A percentile compares a stretch with the other conserved stretches of the same genome.
phyloP scores from a whole-genome alignment of 1,140 invertebrate genomes.

The Lordiphosa stackelbergi region DNA sequence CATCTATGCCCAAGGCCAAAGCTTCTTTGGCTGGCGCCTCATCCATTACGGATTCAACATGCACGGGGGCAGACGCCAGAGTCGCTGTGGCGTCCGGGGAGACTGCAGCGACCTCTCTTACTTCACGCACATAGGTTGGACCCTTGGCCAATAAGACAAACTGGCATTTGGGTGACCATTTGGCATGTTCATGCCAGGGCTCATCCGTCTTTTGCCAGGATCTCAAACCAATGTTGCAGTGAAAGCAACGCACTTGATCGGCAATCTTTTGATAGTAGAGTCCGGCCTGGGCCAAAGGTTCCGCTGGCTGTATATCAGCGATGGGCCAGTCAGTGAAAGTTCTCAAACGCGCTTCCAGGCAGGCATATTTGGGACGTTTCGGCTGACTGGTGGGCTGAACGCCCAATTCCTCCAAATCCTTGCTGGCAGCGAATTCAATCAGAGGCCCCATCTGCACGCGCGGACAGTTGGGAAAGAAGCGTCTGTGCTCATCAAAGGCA shows the following conservation, averaged over 20 bases:
- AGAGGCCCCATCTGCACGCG: conserved; percentile 75
- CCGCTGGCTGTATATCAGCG: conserved; percentile 81
- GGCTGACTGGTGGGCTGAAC: conserved; percentile 82
- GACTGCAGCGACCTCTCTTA: conserved; percentile 33
- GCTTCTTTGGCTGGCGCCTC: conserved; percentile 80
- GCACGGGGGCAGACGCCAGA: conserved; percentile 8
- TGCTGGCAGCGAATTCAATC: conserved; percentile 64
- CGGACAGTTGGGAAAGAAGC: conserved; percentile 84
- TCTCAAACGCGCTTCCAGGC: conserved; percentile 81
- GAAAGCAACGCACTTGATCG: conserved; percentile 90
- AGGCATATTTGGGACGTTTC: conserved; percentile 81
- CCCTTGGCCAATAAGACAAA: conserved; percentile 89
- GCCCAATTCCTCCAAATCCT: conserved; percentile 80
- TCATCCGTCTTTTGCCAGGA: conserved; percentile 92
- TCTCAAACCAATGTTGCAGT: conserved; percentile 91
- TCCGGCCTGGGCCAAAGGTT: conserved; percentile 84
- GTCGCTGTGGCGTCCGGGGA: conserved; percentile 21
- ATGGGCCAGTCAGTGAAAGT: conserved; percentile 83
- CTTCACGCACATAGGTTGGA: conserved; percentile 83
- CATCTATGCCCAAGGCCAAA: conserved; percentile 83
- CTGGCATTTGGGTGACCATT: conserved; percentile 91
- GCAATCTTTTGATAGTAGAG: conserved; percentile 85
- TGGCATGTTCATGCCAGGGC: conserved; percentile 93
- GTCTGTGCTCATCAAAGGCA: conserved; percentile 86
- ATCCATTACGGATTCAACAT: conserved; percentile 77